Evolutionary conservation across 1,140 invertebrate species (phyloP), one percentile per base, ranked within the genome.

Genomic region (Pectinophora gossypiella): DNA sequence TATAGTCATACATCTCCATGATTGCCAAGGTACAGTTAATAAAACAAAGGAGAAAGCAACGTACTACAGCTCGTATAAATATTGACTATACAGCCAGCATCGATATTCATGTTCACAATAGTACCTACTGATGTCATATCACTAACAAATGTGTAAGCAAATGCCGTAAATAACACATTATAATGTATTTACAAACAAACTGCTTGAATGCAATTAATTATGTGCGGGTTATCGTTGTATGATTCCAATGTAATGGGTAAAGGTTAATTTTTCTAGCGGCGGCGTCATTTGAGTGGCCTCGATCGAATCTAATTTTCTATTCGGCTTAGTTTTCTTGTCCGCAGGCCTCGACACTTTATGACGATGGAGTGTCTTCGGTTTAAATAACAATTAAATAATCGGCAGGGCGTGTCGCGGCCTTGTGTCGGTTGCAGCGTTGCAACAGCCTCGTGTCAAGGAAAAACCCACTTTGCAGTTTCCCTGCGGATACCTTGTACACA

Each of bases 371-470:
- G 61, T 76, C 75, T 70, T 58, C 64, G 63, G 68, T 76, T 80
- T 83, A 75, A 83, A 79, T 84, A 78, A 85, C 76, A 85, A 85
- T 85, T 85, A 84, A 84, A 83, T 80, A 84, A 84, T 75, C 67
- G 80, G 69, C 72, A 83, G 79, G 83, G 83, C 83, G 78, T 87
- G 75, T 86, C 80, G 68, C 57, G 19, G 59, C 80, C 83, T 86
- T 84, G 83, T 82, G 64, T 74, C 77, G 59, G 72, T 78, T 76
- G 79, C 69, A 62, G 68, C 64, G 75, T 82, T 85, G 75, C 79
- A 83, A 82, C 81, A 84, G 76, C 73, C 75, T 73, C 65, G 78
- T 85, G 83, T 86, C 83, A 86, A 86, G 83, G 83, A 78, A 82
- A 86, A 83, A 74, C 74, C 77, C 65, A 85, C 74, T 82, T 85